Evolutionary conservation across 2,113 vertebrate species (phyloP).

Genomic region (Chiloscyllium plagiosum): DNA sequence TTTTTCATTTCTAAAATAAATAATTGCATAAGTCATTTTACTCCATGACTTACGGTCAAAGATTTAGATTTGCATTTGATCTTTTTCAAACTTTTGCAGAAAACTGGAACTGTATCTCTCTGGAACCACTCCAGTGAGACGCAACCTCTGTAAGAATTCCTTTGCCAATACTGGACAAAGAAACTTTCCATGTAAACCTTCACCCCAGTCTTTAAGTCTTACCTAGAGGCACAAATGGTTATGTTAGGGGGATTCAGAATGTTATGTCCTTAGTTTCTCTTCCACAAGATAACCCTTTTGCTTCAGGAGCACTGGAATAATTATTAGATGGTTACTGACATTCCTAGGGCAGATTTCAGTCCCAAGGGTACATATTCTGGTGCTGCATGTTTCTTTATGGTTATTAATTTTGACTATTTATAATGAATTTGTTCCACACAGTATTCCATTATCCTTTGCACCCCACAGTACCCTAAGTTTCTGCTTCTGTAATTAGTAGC

Average conservation of each 20-base stretch:
- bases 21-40: not conserved
- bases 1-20: not conserved
- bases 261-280: conserved; percentile 39
- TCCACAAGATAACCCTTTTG: conserved; percentile 38
- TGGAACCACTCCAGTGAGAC: not conserved
- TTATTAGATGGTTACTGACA: conserved; percentile 41
- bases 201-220: conserved; percentile 35
- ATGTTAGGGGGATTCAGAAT: conserved; percentile 37
- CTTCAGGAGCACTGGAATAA: conserved; percentile 41
- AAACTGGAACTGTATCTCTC: conserved; percentile 29
- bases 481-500: conserved; percentile 67
- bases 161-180: not conserved
- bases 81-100: not conserved
- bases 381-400: conserved; percentile 41
- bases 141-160: not conserved
- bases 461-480: conserved; percentile 53
- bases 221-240: not conserved
- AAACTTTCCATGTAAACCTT: conserved; percentile 26
- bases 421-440: conserved; percentile 35
- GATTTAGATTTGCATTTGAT: not conserved
- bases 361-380: conserved; percentile 26
- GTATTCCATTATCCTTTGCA: conserved; percentile 47
- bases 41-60: not conserved
- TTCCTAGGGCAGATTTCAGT: conserved; percentile 41
- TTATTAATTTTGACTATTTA: conserved; percentile 39